Base-by-base conservation (phyloP, 37 sponge, comb jelly and placozoan genomes). In the Cliona cf. orientalis region DNA sequence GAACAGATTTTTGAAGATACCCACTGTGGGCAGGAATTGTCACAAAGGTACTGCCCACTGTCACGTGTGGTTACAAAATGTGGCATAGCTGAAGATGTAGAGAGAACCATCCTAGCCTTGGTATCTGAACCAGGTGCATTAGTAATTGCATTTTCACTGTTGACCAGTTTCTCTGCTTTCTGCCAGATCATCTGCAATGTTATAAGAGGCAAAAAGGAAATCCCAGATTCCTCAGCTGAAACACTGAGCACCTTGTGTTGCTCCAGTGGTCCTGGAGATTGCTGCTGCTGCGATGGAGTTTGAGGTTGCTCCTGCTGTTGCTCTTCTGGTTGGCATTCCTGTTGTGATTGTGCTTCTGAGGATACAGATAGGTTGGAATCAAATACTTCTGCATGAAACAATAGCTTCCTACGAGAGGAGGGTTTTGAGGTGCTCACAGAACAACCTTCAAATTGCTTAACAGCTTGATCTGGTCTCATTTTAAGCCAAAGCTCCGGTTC, bases 1-100 rank as follows among this genome's bases (percentile, higher is more conserved):
- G 71, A 25, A 49, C 80, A 80, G 25, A 80, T 66, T 46, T 69
- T 34, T 35, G 58, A 55, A 62, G 74, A 73, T 4, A 73, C 56
- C 49, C 53, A 73, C 74, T 73, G 74, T 43, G 53, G 49, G 46
- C 74, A 73, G 7, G 53, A 49, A 17, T 73, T 46, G 33, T 73
- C 74, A 73, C 74, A 73, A 46, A 73, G 33, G 56, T 73, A 73
- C 74, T 73, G 74, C n/a, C 56, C 74, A 49, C 46, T n/a, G 12
- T 26, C 46, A 39, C 28, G 21, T 7, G 53, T 73, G 6, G 33
- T 39, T 49, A 73, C 74, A 49, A 44, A 43, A 73, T 73, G 74
- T 14, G 74, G 74, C 5, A n/a, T 56, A 49, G 56, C 74, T 49
- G 33, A 29, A 17, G 56, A 49, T 5, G 4, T 23, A 29, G 55